These are phyloP conservation scores for Metridium senile DNA, from an alignment of 92 coral and sea anemone genomes.

Conservation along the genomic window DNA sequence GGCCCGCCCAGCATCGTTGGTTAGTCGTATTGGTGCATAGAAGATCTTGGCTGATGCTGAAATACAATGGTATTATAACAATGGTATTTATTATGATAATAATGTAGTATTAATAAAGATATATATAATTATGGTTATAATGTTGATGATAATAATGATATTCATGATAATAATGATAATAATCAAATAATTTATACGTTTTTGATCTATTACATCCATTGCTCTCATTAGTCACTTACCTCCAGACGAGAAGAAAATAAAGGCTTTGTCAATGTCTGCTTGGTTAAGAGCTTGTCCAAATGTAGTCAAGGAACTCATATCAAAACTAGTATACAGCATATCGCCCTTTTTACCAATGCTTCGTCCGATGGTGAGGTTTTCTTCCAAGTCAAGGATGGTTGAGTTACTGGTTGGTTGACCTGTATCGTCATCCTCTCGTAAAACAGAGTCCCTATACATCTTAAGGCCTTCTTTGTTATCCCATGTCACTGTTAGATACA, in stretches of 20 bases:
- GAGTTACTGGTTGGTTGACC: conserved; percentile 74
- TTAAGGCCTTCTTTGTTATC: conserved; percentile 78
- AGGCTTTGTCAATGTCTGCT: conserved; percentile 84
- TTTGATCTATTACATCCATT: no score
- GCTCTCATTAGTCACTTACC: conserved; percentile 54
- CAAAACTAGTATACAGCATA: conserved; percentile 53
- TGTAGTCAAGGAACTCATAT: conserved; percentile 85
- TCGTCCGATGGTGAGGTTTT: conserved; percentile 87
- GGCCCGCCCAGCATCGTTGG: conserved; percentile 93
- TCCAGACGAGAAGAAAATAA: conserved; percentile 92
- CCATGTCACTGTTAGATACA: conserved; percentile 86
- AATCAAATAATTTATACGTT: no score
- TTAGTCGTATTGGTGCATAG: conserved; percentile 87
- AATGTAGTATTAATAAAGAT: no score
- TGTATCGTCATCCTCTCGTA: conserved; percentile 67
- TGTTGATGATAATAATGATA: no score
- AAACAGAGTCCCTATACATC: conserved; percentile 70
- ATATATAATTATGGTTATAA: no score
- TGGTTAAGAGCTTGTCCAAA: conserved; percentile 75
- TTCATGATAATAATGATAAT: no score
- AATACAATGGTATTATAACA: background rate
- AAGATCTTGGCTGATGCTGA: conserved; percentile 95
- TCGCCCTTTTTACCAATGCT: conserved; percentile 74
- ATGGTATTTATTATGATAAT: no score
- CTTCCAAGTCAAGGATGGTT: conserved; percentile 46